These are phyloP conservation scores for Dendropsophus ebraccatus DNA, from an alignment of 2,113 vertebrate genomes.

Conservation along the genomic window DNA sequence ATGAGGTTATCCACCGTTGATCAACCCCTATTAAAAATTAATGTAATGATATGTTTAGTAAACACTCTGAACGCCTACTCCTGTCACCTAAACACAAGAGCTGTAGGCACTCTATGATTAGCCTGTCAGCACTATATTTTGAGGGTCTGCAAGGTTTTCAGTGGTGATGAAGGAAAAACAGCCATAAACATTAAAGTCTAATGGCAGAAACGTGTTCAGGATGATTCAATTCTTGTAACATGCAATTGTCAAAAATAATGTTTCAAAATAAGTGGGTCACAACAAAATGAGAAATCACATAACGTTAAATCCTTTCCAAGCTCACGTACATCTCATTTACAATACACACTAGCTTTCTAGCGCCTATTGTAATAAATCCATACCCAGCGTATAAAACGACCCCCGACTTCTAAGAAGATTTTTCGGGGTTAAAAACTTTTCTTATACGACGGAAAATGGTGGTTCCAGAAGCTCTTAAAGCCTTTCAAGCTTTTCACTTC, in stretches of 20 bases:
- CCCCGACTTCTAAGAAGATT: too few species aligned
- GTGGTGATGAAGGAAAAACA: neutral
- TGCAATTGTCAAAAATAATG: neutral
- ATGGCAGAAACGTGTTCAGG: neutral
- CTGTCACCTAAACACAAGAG: neutral
- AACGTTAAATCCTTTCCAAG: too few species aligned
- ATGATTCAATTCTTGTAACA: neutral
- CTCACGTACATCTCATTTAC: too few species aligned
- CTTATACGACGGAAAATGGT: too few species aligned
- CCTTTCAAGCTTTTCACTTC: too few species aligned
- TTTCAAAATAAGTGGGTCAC: neutral
- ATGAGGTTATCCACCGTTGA: slow-evolving; percentile 9
- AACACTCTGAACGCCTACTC: neutral
- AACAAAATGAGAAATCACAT: neutral
- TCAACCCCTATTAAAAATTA: slow-evolving; percentile 6
- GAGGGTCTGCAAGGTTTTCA: neutral
- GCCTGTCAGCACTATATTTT: neutral
- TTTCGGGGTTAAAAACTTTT: too few species aligned
- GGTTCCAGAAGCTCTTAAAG: too few species aligned
- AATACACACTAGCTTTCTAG: too few species aligned
- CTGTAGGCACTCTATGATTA: neutral
- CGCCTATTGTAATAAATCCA: too few species aligned
- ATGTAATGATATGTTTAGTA: neutral
- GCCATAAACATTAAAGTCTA: neutral
- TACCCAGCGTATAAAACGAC: too few species aligned